Conservation (phyloP, 2,888 invertebrate genomes). For the Crioceris asparagi region DNA sequence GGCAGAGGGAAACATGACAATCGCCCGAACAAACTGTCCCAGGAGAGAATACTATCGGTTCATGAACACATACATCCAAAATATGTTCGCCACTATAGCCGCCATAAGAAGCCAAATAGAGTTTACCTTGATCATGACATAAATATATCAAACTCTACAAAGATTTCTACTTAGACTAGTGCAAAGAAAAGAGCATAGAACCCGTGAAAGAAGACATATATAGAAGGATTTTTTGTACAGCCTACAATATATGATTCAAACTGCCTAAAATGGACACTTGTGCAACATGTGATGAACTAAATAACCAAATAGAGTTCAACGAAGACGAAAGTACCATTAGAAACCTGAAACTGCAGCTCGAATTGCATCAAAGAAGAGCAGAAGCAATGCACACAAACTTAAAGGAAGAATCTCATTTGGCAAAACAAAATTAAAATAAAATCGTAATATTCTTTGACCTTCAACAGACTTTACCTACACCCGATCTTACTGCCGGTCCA, state of each 20-base stretch:
- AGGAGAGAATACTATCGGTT: conserved; percentile 5
- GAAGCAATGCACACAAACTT: conserved; percentile 11
- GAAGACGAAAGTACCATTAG: neutral
- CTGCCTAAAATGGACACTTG: conserved; percentile 19
- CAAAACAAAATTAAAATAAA: neutral
- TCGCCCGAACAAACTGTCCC: conserved; percentile 10
- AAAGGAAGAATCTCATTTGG: conserved; percentile 4
- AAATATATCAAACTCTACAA: conserved; percentile 14
- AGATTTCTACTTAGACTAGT: conserved; percentile 14
- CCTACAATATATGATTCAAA: conserved; percentile 19
- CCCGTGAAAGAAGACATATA: conserved; percentile 14
- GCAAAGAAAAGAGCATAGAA: conserved; percentile 10
- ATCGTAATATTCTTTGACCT: conserved; percentile 17
- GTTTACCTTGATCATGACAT: neutral
- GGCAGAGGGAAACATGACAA: conserved; percentile 11
- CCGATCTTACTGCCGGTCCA: conserved; percentile 12
- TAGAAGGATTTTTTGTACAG: conserved; percentile 13
- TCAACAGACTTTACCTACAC: conserved; percentile 17
- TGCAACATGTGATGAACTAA: conserved; percentile 10
- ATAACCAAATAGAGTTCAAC: conserved; percentile 1
- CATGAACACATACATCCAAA: conserved; percentile 13
- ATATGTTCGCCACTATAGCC: conserved; percentile 1
- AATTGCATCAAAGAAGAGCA: conserved; percentile 11
- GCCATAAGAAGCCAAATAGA: neutral
- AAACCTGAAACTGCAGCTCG: neutral